A percentile compares a stretch with the other conserved stretches of the same genome.
phyloP scores from a whole-genome alignment of 2,113 vertebrate species.

The Megalops atlanticus region DNA sequence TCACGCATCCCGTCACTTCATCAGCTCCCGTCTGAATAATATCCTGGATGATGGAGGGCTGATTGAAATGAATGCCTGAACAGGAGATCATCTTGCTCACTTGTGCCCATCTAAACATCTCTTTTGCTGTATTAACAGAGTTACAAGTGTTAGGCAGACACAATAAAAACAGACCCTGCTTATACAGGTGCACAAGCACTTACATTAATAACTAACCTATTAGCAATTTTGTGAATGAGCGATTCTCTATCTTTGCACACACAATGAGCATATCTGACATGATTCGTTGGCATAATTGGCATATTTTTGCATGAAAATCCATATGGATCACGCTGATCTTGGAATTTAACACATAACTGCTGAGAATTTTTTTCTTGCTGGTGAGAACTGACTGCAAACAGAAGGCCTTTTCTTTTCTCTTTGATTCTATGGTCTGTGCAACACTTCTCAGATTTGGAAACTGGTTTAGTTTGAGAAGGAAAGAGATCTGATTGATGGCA shows the following conservation, averaged over 20 bases:
- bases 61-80: background rate
- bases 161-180: background rate
- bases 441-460: background rate
- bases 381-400: background rate
- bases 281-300: background rate
- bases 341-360: background rate
- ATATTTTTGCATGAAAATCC: too few relatives aligned
- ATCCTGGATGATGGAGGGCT: background rate
- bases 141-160: background rate
- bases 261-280: too few relatives aligned
- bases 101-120: background rate
- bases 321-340: too few relatives aligned
- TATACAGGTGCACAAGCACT: background rate
- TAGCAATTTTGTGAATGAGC: background rate
- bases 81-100: background rate
- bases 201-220: background rate
- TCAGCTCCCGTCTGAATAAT: slow-evolving; percentile 3
- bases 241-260: background rate
- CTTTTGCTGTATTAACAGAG: background rate
- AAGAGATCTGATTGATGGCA: background rate
- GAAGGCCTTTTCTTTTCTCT: background rate
- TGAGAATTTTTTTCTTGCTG: background rate
- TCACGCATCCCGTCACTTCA: background rate
- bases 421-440: background rate
- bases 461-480: background rate